Evolutionary conservation across 2,797 vertebrate genomes (phyloP).

Genomic region (Mareca penelope): DNA sequence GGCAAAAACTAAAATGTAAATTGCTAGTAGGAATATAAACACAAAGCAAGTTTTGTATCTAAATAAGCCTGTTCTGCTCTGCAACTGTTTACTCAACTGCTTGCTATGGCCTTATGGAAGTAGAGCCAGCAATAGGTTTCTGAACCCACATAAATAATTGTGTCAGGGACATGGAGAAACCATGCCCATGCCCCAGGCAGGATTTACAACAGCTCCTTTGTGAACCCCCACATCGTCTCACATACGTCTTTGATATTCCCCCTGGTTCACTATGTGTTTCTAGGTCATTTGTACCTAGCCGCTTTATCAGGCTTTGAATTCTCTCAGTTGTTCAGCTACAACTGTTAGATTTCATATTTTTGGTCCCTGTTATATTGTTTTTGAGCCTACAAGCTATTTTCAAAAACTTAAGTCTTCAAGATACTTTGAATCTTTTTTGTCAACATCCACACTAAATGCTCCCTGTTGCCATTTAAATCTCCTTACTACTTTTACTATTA

Average conservation of each 20-base stretch:
- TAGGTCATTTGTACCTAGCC: neutral
- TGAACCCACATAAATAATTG: neutral
- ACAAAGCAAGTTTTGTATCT: neutral
- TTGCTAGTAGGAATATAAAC: neutral
- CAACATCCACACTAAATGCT: neutral
- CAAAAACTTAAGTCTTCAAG: neutral
- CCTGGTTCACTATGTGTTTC: neutral
- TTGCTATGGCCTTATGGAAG: neutral
- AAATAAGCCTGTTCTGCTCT: neutral
- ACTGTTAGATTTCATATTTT: neutral
- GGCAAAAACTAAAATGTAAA: neutral
- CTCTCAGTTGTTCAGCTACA: neutral
- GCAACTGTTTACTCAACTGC: neutral
- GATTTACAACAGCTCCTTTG: neutral
- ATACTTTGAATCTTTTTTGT: neutral
- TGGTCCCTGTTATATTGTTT: neutral
- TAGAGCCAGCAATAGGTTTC: neutral
- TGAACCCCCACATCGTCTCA: neutral
- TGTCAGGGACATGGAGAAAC: neutral
- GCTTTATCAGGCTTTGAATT: neutral
- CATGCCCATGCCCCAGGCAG: neutral
- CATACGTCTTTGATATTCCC: fast-evolving
- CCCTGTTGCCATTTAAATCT: neutral
- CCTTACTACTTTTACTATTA: neutral
- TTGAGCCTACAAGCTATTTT: neutral